Base-by-base conservation (phyloP, 2,797 vertebrate genomes). In the Chromobotia macracanthus region DNA sequence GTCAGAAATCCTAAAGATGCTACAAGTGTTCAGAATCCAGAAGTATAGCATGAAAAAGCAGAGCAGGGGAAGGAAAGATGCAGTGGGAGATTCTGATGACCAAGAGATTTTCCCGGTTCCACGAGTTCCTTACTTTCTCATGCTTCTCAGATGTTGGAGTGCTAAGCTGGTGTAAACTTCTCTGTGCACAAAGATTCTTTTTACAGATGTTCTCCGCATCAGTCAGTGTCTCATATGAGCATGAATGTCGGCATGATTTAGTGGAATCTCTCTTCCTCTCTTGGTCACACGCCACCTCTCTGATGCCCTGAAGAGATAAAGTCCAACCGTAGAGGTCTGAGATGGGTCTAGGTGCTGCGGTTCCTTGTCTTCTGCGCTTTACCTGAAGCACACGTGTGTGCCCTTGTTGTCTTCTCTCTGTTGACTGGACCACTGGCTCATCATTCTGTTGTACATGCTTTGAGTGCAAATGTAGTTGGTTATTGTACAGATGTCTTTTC, bases 221-320 rank as follows among this genome's bases (percentile, higher is more conserved):
- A 28, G 93, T 88, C 91, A 94, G 93, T 35, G 91, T 80, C 76
- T 95, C 93, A 83, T 94, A 93, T 53, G 92, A 90, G 86, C 92
- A 94, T 87, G 90, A 86, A 78, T 84, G 88, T 25, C 87, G 91
- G 82, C 80, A 84, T 50, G 81, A 80, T 79, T 87, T 84, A n/a
- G 83, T 79, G 58, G 70, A 79, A 85, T 85, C 83, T 84, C 60
- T 89, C 83, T 77, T 75, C 60, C 80, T 86, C 63, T 63, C 58
- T 18, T 56, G 16, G 18, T 65, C 53, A 9, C 31, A 28, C 2
- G 25, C 15, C 44, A 50, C 73, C 56, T 81, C 84, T 44, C 64
- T 79, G 35, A 72, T 75, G 72, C 84, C 83, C 77, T 79, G 25
- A 21, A 86, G 87, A 80, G 89, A 85, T 75, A 89, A 69, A 75